phyloP scores from a whole-genome alignment of 2,888 invertebrate genomes.

The Melieria picta region DNA sequence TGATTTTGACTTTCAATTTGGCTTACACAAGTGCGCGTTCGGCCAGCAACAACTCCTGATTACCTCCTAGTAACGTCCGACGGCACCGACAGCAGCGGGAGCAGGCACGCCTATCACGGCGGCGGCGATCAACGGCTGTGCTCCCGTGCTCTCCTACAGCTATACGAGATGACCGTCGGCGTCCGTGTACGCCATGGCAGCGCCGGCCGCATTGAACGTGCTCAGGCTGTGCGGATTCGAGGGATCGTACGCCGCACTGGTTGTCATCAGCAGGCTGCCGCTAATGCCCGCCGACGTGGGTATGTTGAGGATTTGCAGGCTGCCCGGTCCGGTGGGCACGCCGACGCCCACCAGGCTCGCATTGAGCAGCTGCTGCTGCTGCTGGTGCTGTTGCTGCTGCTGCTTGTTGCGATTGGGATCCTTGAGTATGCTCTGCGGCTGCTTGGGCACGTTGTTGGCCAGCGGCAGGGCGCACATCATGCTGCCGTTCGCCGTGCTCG shows the following conservation, averaged over 20 bases:
- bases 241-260: conserved; percentile 61
- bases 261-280: conserved; percentile 59
- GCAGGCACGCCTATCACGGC: conserved; percentile 33
- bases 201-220: conserved; percentile 58
- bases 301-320: conserved; percentile 71
- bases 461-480: conserved; percentile 55
- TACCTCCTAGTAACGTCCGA: neutral
- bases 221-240: conserved; percentile 60
- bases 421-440: conserved; percentile 73
- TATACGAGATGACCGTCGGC: conserved; percentile 67
- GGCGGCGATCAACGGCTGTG: conserved; percentile 28
- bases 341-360: conserved; percentile 54
- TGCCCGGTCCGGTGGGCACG: conserved; percentile 56
- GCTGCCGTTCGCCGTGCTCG: conserved; percentile 61
- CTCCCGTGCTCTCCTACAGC: conserved; percentile 57
- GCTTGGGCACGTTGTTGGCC: conserved; percentile 63
- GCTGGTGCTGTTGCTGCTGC: conserved; percentile 63
- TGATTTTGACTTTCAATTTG: too few relatives aligned
- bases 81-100: conserved; percentile 51
- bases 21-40: too few relatives aligned
- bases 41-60: too few relatives aligned
- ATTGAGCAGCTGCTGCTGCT: conserved; percentile 67
- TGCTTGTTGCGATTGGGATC: conserved; percentile 73
- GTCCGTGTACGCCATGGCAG: conserved; percentile 65
- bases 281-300: conserved; percentile 67